A percentile compares a stretch with the other conserved stretches of the same genome.
Conservation (phyloP, 2,113 vertebrate species). For the Bufo gargarizans region DNA sequence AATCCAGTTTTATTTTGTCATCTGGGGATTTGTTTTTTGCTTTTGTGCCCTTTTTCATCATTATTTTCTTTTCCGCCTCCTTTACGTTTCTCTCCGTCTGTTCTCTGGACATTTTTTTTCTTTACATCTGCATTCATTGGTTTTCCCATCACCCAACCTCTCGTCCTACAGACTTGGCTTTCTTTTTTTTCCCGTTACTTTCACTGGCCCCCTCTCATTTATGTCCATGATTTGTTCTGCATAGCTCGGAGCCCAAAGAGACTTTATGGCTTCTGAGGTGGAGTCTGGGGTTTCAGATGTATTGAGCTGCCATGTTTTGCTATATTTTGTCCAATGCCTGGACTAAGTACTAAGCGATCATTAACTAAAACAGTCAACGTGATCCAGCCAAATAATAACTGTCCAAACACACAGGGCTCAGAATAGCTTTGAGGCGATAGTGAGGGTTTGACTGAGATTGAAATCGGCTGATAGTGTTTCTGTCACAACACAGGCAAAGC, state of each 20-base stretch:
- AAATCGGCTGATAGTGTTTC: conserved; percentile 39
- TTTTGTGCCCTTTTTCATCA: neutral
- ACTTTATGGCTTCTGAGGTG: conserved; percentile 56
- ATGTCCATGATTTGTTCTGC: conserved; percentile 34
- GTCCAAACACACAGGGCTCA: conserved; percentile 53
- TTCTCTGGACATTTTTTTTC: conserved; percentile 21
- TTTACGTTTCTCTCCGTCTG: neutral
- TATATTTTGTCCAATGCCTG: conserved; percentile 53
- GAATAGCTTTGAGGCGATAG: conserved; percentile 51
- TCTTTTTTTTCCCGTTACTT: neutral
- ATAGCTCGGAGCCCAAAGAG: conserved; percentile 40
- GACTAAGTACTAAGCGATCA: conserved; percentile 49
- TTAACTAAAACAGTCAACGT: conserved; percentile 48
- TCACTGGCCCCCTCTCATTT: conserved; percentile 48
- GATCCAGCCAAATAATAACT: conserved; percentile 51
- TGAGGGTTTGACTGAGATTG: conserved; percentile 47
- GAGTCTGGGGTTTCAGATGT: conserved; percentile 55
- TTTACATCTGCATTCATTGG: neutral
- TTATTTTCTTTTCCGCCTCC: neutral
- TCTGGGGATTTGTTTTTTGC: neutral
- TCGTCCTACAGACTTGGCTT: neutral
- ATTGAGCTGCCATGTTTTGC: conserved; percentile 53
- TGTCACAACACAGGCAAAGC: conserved; percentile 23
- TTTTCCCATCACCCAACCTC: neutral
- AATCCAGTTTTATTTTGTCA: neutral